These are phyloP conservation scores for Perizoma affinitatum DNA, from an alignment of 2,888 invertebrate genomes.

Conservation along the genomic window DNA sequence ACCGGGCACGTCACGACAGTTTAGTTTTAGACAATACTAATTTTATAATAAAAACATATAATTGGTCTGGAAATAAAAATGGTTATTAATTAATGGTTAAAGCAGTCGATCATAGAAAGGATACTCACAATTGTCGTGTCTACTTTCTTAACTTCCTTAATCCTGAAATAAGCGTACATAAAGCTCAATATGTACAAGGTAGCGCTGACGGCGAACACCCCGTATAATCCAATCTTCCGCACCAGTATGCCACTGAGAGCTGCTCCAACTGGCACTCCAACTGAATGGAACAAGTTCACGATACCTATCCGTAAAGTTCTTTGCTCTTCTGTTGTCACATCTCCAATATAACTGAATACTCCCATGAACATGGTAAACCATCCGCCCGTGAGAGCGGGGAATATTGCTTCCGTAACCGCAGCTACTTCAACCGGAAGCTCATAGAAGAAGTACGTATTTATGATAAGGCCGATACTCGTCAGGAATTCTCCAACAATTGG, in stretches of 20 bases:
- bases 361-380: conserved; percentile 97
- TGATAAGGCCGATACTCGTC: conserved; percentile 89
- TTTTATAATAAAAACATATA: too few relatives aligned
- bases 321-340: conserved; percentile 92
- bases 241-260: conserved; percentile 92
- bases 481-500: conserved; percentile 92
- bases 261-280: conserved; percentile 95
- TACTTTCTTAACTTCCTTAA: conserved; percentile 86
- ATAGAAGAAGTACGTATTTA: conserved; percentile 91
- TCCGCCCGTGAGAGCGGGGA: conserved; percentile 92
- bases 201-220: conserved; percentile 91
- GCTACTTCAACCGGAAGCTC: conserved; percentile 92
- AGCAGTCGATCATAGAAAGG: conserved; percentile 1
- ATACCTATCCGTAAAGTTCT: conserved; percentile 94
- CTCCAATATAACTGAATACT: conserved; percentile 94
- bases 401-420: conserved; percentile 91
- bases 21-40: too few relatives aligned
- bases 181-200: conserved; percentile 89
- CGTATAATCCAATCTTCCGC: conserved; percentile 91
- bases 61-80: too few relatives aligned
- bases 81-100: neutral
- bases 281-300: conserved; percentile 93
- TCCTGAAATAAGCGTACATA: conserved; percentile 88
- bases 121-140: conserved; percentile 65
- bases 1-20: too few relatives aligned